Evolutionary conservation across 2,113 vertebrate species (phyloP).

Genomic region (Leuciscus idus): DNA sequence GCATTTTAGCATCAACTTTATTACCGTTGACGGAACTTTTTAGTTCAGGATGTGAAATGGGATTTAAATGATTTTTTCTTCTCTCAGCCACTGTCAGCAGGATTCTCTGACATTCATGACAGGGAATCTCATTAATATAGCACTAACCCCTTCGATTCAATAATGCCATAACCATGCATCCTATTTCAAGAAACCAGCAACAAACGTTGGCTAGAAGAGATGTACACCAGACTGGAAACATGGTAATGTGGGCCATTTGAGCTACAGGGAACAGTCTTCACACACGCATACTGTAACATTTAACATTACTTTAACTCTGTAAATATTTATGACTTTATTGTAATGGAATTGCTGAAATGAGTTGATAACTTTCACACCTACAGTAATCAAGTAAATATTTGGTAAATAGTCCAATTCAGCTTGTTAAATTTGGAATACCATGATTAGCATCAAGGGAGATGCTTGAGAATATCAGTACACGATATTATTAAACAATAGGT

Average conservation of each 20-base stretch:
- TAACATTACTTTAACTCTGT: neutral
- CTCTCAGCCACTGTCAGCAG: constrained; percentile 15
- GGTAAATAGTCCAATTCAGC: neutral
- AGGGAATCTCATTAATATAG: constrained; percentile 66
- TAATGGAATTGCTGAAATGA: no score
- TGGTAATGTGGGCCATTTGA: neutral
- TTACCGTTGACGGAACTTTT: constrained; percentile 15
- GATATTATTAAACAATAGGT: no score
- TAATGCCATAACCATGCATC: constrained; percentile 67
- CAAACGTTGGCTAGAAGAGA: neutral
- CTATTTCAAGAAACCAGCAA: constrained; percentile 50
- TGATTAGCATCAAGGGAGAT: neutral
- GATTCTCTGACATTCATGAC: constrained; percentile 50
- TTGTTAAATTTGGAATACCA: neutral
- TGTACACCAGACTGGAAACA: neutral
- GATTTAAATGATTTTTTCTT: constrained; percentile 69
- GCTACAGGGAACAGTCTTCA: neutral
- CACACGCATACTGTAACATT: neutral
- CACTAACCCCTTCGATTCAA: constrained; percentile 68
- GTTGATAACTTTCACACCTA: no score
- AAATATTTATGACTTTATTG: no score
- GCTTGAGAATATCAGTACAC: neutral
- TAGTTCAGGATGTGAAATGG: constrained; percentile 75
- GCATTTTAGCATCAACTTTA: neutral
- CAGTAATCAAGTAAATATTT: no score